Percentiles rank a stretch among this genome's conserved stretches.
Conservation (phyloP, 2,113 vertebrate genomes). For the Podiceps cristatus region DNA sequence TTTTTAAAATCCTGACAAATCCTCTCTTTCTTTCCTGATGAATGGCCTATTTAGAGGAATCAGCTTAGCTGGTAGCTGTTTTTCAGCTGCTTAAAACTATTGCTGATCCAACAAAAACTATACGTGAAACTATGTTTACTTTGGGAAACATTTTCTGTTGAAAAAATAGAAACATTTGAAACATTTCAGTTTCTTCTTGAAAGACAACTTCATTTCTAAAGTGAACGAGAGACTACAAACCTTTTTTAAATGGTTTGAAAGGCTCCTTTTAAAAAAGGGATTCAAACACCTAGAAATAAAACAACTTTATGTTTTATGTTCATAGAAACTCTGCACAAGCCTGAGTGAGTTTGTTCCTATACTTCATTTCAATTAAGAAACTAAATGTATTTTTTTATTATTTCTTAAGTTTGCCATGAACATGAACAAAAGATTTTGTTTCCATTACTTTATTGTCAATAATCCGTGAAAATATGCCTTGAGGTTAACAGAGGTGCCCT, state of each 20-base stretch:
- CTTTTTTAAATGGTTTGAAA: not conserved
- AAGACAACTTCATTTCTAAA: not conserved
- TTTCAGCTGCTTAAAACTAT: not conserved
- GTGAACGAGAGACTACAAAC: not conserved
- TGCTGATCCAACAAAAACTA: not conserved
- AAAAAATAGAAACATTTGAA: not conserved
- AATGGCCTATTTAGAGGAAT: not conserved
- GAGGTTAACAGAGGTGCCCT: not conserved
- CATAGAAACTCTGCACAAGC: not conserved
- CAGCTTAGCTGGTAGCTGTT: not conserved
- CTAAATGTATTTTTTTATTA: not conserved
- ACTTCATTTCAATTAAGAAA: not conserved
- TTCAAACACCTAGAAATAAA: not conserved
- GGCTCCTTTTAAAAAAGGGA: not conserved
- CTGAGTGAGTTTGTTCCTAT: not conserved
- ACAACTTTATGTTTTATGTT: not conserved
- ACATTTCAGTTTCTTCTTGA: not conserved
- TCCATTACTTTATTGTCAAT: not conserved
- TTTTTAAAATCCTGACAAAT: not conserved
- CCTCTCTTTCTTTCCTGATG: not conserved
- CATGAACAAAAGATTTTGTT: not conserved
- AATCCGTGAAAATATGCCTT: not conserved
- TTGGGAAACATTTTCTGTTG: not conserved
- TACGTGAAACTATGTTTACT: not conserved
- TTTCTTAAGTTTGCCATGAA: not conserved